Evolutionary conservation across 2,797 vertebrate species (phyloP), one percentile per base, ranked within the genome.

Genomic region (Urocyon cinereoargenteus): DNA sequence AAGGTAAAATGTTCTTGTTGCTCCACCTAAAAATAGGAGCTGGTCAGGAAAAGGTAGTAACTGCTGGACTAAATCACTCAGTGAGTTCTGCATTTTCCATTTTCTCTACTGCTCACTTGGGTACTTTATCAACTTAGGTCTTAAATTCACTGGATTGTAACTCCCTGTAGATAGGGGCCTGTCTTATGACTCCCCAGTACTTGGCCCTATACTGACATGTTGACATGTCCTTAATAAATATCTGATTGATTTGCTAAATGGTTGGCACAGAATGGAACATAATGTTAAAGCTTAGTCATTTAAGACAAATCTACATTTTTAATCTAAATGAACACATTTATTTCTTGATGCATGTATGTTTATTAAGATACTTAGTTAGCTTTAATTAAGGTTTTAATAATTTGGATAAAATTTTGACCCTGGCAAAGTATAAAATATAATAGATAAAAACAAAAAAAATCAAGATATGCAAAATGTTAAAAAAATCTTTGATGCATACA

Each of bases 301-400:
- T 75, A 91, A 86, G 57, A 49, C n/a, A 91, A 96, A 10, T 64
- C n/a, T 94, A 5, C 51, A 55, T 45, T 45, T 45, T 45, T 45
- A 45, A 45, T 45, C 40, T 21, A 82, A 87, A 16, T 86, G 16
- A 94, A 83, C 28, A 62, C 10, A 82, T 64, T 9, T 34, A 90
- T 57, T 40, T 51, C 49, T 92, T 66, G n/a, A 73, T 90, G 15
- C 6, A 62, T 45, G 19, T n/a, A 3, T 51, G 34, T 70, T 86
- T 84, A 73, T 31, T 96, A 94, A 86, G 34, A 85, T 85, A 34
- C 4, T 64, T 90, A 68, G 36, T 62, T 90, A 82, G 59, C 87
- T 61, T 83, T 75, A 95, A 79, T 73, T 84, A 81, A 70, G 88
- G 14, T 59, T 81, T 90, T 75, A 94, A 84, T 72, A 89, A 91